Evolutionary conservation across 2,888 invertebrate genomes (phyloP), one percentile per base, ranked within the genome.

Genomic region (Eupeodes luniger): DNA sequence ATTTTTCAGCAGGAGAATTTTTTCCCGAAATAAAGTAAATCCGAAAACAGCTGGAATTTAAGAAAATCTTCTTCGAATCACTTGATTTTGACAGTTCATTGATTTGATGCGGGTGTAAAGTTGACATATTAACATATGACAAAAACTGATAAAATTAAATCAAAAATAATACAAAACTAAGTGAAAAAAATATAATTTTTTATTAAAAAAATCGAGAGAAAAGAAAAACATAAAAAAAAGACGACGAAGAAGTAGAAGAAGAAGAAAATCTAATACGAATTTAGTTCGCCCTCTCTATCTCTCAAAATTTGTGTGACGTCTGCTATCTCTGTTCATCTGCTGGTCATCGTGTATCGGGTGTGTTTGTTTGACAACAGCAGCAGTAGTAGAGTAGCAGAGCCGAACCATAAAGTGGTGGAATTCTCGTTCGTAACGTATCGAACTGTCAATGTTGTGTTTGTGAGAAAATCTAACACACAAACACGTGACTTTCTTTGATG

Each of bases 181-280:
- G 49, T 53, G 67, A 69, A 80, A 64, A 64, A 53, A 12, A 53
- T 36, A 59, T 49, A 55, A 16, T 70, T 72, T 72, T 59, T 72
- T 72, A 70, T n/a, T 49, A 79, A 62, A 70, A 70, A 69, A 59
- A 72, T 40, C 9, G 40, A 40, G 40, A 40, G 27, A 27, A 27
- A 27, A 27, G 27, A 61, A 19, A 64, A 27, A 36, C 14, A n/a
- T n/a, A 7, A 72, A 64, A 74, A 75, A 57, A 80, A 59, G 27
- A 75, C 44, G 66, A 53, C 62, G 67, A 85, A 88, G 62, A 75
- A 70, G 85, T 81, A 40, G 66, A 53, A 55, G 67, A 85, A 88
- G 62, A 75, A 70, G 85, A 85, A 88, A 85, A 88, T 88, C 85
- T 88, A 85, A 85, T 88, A 81, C 81, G 88, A 88, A 85, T 64